Percentiles rank a stretch among this genome's conserved stretches.
These are phyloP conservation scores for Calonectris borealis DNA, from an alignment of 2,113 vertebrate genomes.

Conservation along the genomic window DNA sequence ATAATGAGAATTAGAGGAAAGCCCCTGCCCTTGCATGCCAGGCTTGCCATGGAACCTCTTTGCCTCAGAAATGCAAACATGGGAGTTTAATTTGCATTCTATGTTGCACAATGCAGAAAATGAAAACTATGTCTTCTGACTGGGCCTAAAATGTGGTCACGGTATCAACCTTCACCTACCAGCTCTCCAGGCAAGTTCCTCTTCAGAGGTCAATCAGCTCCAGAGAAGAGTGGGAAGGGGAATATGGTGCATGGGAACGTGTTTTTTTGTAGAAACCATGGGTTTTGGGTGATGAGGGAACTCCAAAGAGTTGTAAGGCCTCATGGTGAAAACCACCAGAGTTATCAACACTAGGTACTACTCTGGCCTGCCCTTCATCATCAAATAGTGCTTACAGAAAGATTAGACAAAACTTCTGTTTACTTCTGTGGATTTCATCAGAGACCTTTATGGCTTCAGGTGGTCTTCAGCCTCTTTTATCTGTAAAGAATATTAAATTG, in stretches of 20 bases:
- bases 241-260: background rate
- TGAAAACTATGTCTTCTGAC: background rate
- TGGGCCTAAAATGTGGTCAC: background rate
- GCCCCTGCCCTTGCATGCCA: background rate
- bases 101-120: background rate
- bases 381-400: background rate
- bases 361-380: background rate
- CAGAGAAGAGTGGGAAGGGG: background rate
- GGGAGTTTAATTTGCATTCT: background rate
- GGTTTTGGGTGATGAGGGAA: background rate
- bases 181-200: background rate
- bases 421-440: background rate
- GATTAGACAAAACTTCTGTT: background rate
- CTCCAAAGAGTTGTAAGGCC: background rate
- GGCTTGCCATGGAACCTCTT: background rate
- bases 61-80: background rate
- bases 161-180: background rate
- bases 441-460: background rate
- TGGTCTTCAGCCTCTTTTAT: background rate
- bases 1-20: conserved; percentile 43
- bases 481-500: background rate
- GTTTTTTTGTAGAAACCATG: background rate
- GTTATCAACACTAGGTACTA: background rate
- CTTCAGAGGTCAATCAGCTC: background rate
- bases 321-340: background rate